These are phyloP conservation scores for Nephrotoma guestfalica DNA, from an alignment of 2,888 invertebrate species.

Conservation along the genomic window DNA sequence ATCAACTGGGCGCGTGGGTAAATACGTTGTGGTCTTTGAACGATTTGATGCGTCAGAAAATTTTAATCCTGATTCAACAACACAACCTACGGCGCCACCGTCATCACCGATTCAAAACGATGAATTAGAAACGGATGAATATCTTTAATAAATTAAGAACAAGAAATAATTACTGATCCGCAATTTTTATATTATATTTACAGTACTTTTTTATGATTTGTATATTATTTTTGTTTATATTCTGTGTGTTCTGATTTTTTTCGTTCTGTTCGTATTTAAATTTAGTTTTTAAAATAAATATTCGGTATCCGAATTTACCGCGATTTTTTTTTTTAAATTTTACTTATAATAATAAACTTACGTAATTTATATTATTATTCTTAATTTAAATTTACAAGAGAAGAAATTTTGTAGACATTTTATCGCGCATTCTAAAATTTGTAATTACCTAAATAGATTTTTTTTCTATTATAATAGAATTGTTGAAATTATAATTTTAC, in stretches of 20 bases:
- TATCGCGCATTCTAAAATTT: not conserved
- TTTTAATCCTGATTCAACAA: not conserved
- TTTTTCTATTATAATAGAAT: not conserved
- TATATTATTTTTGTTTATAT: not conserved
- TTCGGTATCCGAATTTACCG: conserved; percentile 1
- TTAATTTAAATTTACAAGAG: not conserved
- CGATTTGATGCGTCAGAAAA: conserved; percentile 7
- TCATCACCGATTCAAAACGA: not conserved
- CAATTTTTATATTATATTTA: not conserved
- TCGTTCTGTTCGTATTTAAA: not conserved
- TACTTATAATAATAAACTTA: not conserved
- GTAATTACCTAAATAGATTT: too few species aligned
- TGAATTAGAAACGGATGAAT: not conserved
- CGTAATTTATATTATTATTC: not conserved
- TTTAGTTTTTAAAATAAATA: not conserved
- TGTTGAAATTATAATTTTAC: not conserved
- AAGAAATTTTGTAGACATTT: not conserved
- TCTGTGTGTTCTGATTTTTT: not conserved
- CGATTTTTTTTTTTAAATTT: not conserved
- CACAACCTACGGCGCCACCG: not conserved
- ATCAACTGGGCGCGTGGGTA: conserved; percentile 20
- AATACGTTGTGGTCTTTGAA: conserved; percentile 23
- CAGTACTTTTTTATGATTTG: not conserved
- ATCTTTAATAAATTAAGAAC: not conserved
- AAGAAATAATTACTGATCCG: not conserved